A percentile compares a stretch with the other conserved stretches of the same genome.
These are phyloP conservation scores for Orycteropus afer DNA, from an alignment of 2,113 vertebrate genomes.

Conservation along the genomic window DNA sequence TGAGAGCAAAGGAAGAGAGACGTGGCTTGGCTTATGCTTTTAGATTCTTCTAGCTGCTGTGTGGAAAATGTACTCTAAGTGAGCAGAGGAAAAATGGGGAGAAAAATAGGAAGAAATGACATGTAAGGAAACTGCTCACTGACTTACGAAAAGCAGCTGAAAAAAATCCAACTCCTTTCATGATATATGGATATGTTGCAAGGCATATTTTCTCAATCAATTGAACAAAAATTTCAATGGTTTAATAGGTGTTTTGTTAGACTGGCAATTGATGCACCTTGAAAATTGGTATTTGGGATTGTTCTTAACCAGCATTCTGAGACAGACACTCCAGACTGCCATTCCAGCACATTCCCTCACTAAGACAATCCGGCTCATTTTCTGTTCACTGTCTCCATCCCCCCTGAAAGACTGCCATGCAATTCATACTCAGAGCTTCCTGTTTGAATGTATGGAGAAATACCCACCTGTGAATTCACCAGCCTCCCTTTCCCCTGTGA, in stretches of 20 bases:
- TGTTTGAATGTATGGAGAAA: slow-evolving; percentile 20
- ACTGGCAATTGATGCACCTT: background rate
- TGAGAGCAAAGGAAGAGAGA: background rate
- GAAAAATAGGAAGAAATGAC: slow-evolving; percentile 22
- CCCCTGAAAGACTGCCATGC: background rate
- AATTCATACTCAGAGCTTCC: background rate
- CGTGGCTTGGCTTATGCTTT: background rate
- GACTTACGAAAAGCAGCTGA: background rate
- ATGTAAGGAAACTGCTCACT: background rate
- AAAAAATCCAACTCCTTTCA: background rate
- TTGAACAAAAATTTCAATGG: background rate
- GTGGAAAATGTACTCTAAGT: background rate
- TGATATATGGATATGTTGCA: background rate
- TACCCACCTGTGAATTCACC: background rate
- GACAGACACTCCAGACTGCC: slow-evolving; percentile 7
- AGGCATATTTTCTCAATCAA: background rate
- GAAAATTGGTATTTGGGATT: background rate
- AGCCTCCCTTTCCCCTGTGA: background rate
- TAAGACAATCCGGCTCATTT: background rate
- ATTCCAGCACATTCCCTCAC: background rate
- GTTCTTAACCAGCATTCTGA: background rate
- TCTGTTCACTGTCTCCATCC: background rate
- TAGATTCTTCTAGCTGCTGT: background rate
- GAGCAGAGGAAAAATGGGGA: background rate
- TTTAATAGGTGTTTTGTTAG: background rate